Evolutionary conservation across 2,113 vertebrate genomes (phyloP).

Genomic region (Aplodontia rufa): DNA sequence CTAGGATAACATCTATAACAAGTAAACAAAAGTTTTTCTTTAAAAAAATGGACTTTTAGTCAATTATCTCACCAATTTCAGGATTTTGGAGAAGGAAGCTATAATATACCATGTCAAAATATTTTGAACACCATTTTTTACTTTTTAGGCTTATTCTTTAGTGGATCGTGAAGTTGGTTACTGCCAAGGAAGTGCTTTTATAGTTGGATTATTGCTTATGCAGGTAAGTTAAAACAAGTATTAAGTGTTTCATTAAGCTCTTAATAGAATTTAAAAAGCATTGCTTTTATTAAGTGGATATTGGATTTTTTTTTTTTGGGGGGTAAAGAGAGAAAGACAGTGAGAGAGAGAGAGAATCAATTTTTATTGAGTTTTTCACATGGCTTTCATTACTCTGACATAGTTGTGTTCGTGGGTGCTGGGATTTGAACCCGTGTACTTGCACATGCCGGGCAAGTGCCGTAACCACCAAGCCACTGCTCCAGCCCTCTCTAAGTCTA

Average conservation of each 20-base stretch:
- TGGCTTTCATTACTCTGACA: too few species aligned
- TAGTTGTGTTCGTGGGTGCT: too few species aligned
- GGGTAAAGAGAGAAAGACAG: too few species aligned
- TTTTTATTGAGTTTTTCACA: too few species aligned
- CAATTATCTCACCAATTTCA: neutral
- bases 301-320: neutral
- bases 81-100: conserved; percentile 43
- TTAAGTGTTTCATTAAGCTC: neutral
- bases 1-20: conserved; percentile 32
- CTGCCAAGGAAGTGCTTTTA: conserved; percentile 99
- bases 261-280: conserved; percentile 26
- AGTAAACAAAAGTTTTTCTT: conserved; percentile 44
- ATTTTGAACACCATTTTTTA: conserved; percentile 72
- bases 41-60: conserved; percentile 5
- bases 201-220: conserved; percentile 98
- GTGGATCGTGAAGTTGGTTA: conserved; percentile 99
- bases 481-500: neutral
- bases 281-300: conserved; percentile 32
- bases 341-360: too few species aligned
- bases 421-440: too few species aligned
- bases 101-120: neutral
- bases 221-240: conserved; percentile 88
- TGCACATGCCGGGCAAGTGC: too few species aligned
- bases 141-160: conserved; percentile 95
- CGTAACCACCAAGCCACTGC: too few species aligned